phyloP scores from a whole-genome alignment of 2,888 invertebrate species.

The Leptinotarsa juncta region DNA sequence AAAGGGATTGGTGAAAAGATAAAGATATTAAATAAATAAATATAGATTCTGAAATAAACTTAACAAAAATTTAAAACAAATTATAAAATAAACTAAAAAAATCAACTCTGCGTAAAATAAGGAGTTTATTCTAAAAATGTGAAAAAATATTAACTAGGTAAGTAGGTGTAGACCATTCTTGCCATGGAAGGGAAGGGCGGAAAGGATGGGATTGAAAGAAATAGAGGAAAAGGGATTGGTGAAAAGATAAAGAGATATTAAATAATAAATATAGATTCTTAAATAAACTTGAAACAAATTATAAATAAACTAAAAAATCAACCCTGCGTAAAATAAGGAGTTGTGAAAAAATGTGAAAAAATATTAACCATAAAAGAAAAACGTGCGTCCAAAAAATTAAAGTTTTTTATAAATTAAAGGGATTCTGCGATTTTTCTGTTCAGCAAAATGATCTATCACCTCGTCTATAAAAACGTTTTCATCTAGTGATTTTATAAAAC shows the following conservation, averaged over 20 bases:
- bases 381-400: constrained; percentile 10
- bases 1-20: constrained; percentile 1
- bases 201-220: constrained; percentile 1
- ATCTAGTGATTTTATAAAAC: constrained; percentile 23
- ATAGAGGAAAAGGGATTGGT: constrained; percentile 1
- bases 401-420: constrained; percentile 22
- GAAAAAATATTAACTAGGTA: not conserved
- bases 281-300: not conserved
- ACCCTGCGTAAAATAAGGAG: constrained; percentile 1
- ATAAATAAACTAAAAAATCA: constrained; percentile 1
- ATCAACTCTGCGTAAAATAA: constrained; percentile 15
- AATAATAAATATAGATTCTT: too few relatives aligned
- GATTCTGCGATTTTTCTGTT: constrained; percentile 18
- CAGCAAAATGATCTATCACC: constrained; percentile 20
- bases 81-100: not conserved
- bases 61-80: not conserved
- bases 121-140: constrained; percentile 16
- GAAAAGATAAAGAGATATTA: not conserved
- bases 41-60: not conserved
- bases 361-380: constrained; percentile 4
- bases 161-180: not conserved
- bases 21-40: not conserved
- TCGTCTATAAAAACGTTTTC: constrained; percentile 21
- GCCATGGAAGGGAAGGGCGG: constrained; percentile 1
- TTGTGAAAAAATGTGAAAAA: constrained; percentile 11